A percentile compares a stretch with the other conserved stretches of the same genome.
Conservation (phyloP, 2,797 vertebrate species). For the Phataginus tricuspis region DNA sequence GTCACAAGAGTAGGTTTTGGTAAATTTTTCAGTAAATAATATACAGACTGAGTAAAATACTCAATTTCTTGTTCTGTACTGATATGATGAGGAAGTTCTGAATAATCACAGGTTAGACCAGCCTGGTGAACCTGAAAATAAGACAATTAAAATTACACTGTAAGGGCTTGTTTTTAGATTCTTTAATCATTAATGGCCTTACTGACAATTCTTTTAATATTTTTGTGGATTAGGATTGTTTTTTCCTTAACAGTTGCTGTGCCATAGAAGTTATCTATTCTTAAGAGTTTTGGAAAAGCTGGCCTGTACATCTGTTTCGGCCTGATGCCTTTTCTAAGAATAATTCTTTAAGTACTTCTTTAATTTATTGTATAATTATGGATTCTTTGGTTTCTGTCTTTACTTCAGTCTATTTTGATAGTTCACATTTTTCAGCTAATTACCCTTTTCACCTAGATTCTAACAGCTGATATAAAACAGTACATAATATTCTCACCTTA, state of each 20-base stretch:
- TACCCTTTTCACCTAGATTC: slow-evolving; percentile 18
- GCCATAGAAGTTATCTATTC: neutral
- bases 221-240: neutral
- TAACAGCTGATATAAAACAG: neutral
- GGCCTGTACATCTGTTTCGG: neutral
- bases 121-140: slow-evolving; percentile 94
- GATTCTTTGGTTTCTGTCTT: slow-evolving; percentile 22
- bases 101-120: slow-evolving; percentile 95
- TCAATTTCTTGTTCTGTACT: slow-evolving; percentile 93
- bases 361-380: neutral
- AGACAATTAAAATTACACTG: neutral
- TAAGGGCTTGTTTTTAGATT: neutral
- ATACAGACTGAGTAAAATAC: slow-evolving; percentile 88
- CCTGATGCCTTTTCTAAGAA: neutral
- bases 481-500: neutral
- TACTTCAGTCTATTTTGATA: neutral
- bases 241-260: neutral
- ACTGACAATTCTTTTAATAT: neutral
- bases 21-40: slow-evolving; percentile 87
- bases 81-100: slow-evolving; percentile 96
- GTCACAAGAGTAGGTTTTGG: slow-evolving; percentile 95
- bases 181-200: neutral
- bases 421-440: slow-evolving; percentile 15
- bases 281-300: neutral
- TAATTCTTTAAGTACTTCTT: neutral